Evolutionary conservation across 1,140 invertebrate genomes (phyloP).

Genomic region (Solenopsis fugax): DNA sequence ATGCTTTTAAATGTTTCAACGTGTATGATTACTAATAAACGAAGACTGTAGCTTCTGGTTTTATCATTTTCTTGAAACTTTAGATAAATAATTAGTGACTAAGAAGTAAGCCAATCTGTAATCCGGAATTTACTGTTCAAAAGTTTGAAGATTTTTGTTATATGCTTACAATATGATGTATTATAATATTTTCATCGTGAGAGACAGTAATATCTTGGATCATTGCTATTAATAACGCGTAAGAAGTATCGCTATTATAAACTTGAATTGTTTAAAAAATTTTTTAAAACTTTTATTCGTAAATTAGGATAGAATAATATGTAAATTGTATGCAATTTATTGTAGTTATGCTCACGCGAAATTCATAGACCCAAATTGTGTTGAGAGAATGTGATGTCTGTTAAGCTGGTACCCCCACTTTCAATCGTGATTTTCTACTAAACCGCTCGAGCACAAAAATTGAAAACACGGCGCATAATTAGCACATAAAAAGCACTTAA

Average conservation of each 20-base stretch:
- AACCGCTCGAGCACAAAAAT: too few species aligned
- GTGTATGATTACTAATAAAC: slow-evolving; percentile 39
- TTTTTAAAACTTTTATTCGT: not conserved
- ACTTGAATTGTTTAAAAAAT: not conserved
- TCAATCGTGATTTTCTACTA: too few species aligned
- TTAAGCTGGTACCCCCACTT: too few species aligned
- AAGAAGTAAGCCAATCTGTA: not conserved
- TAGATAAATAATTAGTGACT: slow-evolving; percentile 25
- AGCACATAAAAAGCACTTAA: too few species aligned
- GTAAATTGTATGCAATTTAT: slow-evolving; percentile 4
- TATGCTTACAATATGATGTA: not conserved
- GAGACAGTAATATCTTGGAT: not conserved
- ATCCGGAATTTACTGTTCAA: not conserved
- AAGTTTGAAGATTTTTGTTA: not conserved
- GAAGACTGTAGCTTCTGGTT: not conserved
- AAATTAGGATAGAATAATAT: not conserved
- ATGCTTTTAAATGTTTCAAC: not conserved
- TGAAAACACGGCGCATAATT: too few species aligned
- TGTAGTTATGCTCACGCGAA: not conserved
- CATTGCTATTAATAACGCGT: not conserved
- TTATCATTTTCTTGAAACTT: slow-evolving; percentile 36
- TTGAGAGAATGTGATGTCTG: too few species aligned
- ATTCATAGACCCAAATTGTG: not conserved
- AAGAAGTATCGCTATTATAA: not conserved
- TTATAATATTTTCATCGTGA: slow-evolving; percentile 6